These are phyloP conservation scores for Bimastos eiseni DNA, from an alignment of 2,888 invertebrate genomes.

Conservation along the genomic window DNA sequence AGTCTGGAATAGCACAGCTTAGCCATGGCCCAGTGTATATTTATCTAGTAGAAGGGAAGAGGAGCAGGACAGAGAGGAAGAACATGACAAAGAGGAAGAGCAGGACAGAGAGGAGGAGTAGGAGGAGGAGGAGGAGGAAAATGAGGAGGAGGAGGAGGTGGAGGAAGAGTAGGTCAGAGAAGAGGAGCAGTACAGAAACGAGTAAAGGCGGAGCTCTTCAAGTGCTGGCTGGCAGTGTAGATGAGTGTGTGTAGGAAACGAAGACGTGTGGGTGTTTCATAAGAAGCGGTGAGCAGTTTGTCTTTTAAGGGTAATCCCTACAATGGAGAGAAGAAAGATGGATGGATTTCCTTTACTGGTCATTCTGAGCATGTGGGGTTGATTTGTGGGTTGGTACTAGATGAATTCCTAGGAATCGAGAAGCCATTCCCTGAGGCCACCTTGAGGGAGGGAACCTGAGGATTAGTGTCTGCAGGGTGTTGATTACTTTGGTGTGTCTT, in stretches of 20 bases:
- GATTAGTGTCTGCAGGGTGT: slow-evolving; percentile 13
- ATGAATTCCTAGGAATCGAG: not conserved
- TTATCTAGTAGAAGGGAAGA: not conserved
- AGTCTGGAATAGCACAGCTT: not conserved
- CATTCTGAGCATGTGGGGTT: not conserved
- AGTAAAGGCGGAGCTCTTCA: not conserved
- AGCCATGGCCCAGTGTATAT: not conserved
- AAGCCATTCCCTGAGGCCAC: not conserved
- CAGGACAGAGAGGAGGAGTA: too few species aligned
- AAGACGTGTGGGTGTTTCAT: not conserved
- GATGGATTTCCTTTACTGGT: not conserved
- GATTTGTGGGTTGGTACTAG: not conserved
- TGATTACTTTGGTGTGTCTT: slow-evolving; percentile 6
- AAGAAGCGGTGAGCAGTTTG: not conserved
- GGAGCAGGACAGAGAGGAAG: too few species aligned
- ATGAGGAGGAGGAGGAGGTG: too few species aligned
- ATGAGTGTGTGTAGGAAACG: not conserved
- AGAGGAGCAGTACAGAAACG: too few species aligned
- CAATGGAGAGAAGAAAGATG: not conserved
- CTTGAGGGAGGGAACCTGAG: not conserved
- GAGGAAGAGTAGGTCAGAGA: too few species aligned
- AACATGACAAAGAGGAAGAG: too few species aligned
- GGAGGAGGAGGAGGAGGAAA: too few species aligned
- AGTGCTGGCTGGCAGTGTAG: not conserved
- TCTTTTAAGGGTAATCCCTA: not conserved